Conservation (phyloP, 2,797 vertebrate genomes). For the Nyctalus aviator region DNA sequence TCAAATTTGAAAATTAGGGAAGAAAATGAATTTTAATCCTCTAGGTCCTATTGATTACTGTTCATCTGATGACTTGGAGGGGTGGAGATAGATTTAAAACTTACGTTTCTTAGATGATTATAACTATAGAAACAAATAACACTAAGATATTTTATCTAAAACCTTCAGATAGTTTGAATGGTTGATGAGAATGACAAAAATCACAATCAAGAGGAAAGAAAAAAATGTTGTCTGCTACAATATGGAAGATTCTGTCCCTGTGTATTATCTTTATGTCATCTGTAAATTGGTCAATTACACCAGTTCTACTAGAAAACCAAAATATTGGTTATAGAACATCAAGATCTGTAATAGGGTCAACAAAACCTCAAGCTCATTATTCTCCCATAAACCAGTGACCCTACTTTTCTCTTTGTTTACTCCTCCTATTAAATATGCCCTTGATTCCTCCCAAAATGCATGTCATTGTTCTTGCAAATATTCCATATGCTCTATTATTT, state of each 20-base stretch:
- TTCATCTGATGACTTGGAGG: neutral
- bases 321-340: neutral
- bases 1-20: slow-evolving; percentile 1
- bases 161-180: neutral
- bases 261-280: neutral
- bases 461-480: neutral
- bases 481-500: neutral
- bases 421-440: neutral
- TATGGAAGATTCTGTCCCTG: neutral
- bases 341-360: neutral
- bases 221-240: neutral
- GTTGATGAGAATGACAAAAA: neutral
- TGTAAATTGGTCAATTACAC: neutral
- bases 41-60: neutral
- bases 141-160: neutral
- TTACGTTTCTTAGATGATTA: neutral
- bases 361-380: neutral
- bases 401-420: neutral
- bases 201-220: neutral
- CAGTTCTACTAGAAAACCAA: neutral
- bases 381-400: neutral
- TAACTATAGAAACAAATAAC: neutral
- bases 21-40: neutral
- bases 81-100: neutral
- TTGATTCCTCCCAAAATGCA: neutral